A percentile compares a stretch with the other conserved stretches of the same genome.
Conservation (phyloP, 1,140 invertebrate species). For the Schlechtendalia chinensis region DNA sequence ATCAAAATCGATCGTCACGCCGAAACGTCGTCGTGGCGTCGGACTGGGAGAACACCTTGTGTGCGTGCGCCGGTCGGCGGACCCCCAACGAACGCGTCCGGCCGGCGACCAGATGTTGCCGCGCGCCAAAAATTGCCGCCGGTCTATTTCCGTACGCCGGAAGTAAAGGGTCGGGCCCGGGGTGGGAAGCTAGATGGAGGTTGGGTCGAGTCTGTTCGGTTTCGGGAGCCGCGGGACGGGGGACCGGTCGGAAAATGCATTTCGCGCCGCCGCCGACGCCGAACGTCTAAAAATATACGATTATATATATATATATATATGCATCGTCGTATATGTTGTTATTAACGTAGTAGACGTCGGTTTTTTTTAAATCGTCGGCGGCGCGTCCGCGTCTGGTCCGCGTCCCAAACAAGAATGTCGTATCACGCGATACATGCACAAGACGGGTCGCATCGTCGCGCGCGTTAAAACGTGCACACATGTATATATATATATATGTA, state of each 20-base stretch:
- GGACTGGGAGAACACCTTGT: too few relatives aligned
- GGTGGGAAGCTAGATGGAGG: neutral
- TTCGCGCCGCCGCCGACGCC: constrained; percentile 14
- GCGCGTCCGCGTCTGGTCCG: neutral
- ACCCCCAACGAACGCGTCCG: constrained; percentile 32
- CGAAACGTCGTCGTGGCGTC: too few relatives aligned
- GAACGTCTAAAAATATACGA: constrained; percentile 28
- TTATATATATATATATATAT: too few relatives aligned
- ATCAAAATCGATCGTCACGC: too few relatives aligned
- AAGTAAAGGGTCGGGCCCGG: constrained; percentile 19
- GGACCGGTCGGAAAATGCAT: constrained; percentile 23
- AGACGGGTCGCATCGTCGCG: too few relatives aligned
- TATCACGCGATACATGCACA: too few relatives aligned
- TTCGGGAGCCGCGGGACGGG: neutral
- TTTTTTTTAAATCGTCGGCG: constrained; percentile 11
- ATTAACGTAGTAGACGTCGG: constrained; percentile 13
- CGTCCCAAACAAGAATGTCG: neutral
- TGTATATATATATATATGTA: too few relatives aligned
- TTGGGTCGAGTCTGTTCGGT: neutral
- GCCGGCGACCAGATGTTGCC: constrained; percentile 46
- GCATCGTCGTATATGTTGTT: neutral
- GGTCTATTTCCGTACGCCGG: constrained; percentile 44
- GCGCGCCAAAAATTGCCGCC: constrained; percentile 41
- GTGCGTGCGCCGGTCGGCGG: neutral
- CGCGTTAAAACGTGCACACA: too few relatives aligned